Evolutionary conservation across 2,797 vertebrate genomes (phyloP).

Genomic region (Myotis vivesi): DNA sequence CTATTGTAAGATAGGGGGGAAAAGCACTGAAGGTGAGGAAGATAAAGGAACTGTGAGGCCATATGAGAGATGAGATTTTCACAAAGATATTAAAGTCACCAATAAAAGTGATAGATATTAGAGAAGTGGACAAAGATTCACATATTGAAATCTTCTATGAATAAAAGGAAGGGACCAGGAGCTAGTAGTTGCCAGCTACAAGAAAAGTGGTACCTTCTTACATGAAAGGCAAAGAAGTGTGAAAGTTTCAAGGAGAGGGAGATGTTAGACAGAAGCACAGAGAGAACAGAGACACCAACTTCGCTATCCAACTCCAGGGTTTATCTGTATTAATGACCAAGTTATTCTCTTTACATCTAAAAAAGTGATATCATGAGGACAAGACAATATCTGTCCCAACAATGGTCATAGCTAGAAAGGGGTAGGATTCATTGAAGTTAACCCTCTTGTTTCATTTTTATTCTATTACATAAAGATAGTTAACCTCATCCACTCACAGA

Average conservation of each 20-base stretch:
- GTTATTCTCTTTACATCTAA: conserved; percentile 17
- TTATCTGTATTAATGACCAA: background rate
- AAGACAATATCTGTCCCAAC: background rate
- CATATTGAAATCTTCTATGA: background rate
- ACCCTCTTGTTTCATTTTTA: conserved; percentile 34
- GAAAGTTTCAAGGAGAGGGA: background rate
- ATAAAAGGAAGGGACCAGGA: background rate
- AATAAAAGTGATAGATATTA: background rate
- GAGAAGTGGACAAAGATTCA: background rate
- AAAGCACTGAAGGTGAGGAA: background rate
- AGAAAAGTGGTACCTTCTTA: background rate
- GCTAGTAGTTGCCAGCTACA: background rate
- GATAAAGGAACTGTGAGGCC: background rate
- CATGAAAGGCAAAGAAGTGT: background rate
- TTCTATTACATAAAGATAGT: conserved; percentile 38
- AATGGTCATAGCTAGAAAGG: background rate
- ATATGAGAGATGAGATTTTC: background rate
- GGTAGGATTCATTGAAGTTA: background rate
- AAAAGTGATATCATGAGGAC: background rate
- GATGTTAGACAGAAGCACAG: background rate
- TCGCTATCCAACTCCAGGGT: background rate
- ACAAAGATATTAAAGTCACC: background rate
- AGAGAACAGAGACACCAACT: background rate
- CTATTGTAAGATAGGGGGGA: background rate
- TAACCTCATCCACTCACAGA: conserved; percentile 38